These are phyloP conservation scores for Gouania willdenowi DNA, from an alignment of 2,797 vertebrate species.

Conservation along the genomic window DNA sequence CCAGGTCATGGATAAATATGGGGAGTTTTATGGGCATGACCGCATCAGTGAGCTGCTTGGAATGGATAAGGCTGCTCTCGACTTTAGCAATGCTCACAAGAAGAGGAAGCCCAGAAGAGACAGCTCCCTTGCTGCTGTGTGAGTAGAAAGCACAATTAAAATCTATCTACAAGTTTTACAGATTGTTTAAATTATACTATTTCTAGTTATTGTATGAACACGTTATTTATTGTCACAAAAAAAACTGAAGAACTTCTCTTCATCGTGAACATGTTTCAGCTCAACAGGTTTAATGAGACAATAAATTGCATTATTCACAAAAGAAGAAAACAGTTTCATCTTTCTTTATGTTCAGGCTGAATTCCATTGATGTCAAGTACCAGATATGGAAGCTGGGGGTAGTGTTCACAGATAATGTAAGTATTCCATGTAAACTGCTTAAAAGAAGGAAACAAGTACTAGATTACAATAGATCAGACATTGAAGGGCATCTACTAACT, in stretches of 20 bases:
- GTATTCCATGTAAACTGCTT: too few species aligned
- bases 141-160: slow-evolving; percentile 58
- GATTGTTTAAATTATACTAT: too few species aligned
- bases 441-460: too few species aligned
- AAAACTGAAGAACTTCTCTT: too few species aligned
- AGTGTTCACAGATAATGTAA: slow-evolving; percentile 74
- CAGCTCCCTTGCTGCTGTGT: slow-evolving; percentile 65
- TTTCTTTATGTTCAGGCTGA: slow-evolving; percentile 73
- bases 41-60: slow-evolving; percentile 88
- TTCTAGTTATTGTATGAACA: not conserved
- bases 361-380: slow-evolving; percentile 82
- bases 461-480: too few species aligned
- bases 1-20: slow-evolving; percentile 95
- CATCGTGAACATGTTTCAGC: too few species aligned
- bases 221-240: too few species aligned
- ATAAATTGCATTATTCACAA: too few species aligned
- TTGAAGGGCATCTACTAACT: too few species aligned
- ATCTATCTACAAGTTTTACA: too few species aligned
- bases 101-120: slow-evolving; percentile 87
- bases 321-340: not conserved
- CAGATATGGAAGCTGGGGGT: slow-evolving; percentile 78
- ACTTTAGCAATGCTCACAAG: slow-evolving; percentile 88
- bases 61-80: slow-evolving; percentile 90
- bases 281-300: not conserved
- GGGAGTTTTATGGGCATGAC: slow-evolving; percentile 88